These are phyloP conservation scores for Corythoichthys haematopterus DNA, from an alignment of 2,113 vertebrate genomes.

Conservation along the genomic window DNA sequence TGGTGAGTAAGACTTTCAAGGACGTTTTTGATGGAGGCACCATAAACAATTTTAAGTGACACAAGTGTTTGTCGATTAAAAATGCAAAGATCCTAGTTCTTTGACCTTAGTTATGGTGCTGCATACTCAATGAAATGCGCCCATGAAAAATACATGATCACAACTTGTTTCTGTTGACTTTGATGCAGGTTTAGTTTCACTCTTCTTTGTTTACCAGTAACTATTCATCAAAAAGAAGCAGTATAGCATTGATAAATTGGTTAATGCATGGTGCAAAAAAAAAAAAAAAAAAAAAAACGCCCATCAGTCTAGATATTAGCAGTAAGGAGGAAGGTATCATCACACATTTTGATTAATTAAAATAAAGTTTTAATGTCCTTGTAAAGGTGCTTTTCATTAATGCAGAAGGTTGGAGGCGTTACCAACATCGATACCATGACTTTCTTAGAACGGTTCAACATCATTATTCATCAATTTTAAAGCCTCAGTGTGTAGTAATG, in stretches of 20 bases:
- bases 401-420: conserved; percentile 1
- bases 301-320: neutral
- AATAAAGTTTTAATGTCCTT: neutral
- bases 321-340: neutral
- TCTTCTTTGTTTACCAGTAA: neutral
- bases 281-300: neutral
- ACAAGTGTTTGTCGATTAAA: neutral
- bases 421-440: neutral
- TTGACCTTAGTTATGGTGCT: neutral
- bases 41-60: neutral
- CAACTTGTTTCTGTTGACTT: neutral
- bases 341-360: neutral
- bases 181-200: neutral
- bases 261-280: neutral
- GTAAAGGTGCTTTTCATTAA: neutral
- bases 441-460: neutral
- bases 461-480: neutral
- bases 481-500: neutral
- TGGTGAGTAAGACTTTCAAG: conserved; percentile 45
- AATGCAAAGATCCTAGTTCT: neutral
- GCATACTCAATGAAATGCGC: neutral
- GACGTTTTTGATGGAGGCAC: neutral
- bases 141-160: conserved; percentile 2
- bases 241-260: neutral
- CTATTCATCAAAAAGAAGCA: neutral